Evolutionary conservation across 2,797 vertebrate species (phyloP).

Genomic region (Vultur gryphus): DNA sequence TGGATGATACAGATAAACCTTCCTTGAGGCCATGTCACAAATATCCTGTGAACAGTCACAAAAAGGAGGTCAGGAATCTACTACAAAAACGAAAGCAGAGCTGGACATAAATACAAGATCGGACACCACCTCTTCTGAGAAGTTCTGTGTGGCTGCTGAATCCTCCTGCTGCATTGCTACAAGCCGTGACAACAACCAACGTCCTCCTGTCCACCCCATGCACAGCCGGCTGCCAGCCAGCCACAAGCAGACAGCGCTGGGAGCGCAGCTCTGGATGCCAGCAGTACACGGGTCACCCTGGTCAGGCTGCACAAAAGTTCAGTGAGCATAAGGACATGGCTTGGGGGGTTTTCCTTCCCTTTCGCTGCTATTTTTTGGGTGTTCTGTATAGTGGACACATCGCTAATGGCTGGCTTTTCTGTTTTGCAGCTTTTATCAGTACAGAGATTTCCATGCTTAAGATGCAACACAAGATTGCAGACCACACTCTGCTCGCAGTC

Average conservation of each 20-base stretch:
- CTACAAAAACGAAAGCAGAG: neutral
- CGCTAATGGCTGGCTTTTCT: neutral
- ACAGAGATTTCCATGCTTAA: neutral
- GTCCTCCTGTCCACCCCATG: fast-evolving
- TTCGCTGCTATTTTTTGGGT: neutral
- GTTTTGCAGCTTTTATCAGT: neutral
- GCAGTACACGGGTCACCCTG: fast-evolving
- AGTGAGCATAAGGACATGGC: neutral
- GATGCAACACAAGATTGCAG: neutral
- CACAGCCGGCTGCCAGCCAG: neutral
- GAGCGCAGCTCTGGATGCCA: neutral
- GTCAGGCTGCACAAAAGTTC: neutral
- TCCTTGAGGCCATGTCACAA: neutral
- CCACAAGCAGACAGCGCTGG: fast-evolving
- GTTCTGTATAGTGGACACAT: neutral
- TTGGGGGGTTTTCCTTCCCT: neutral
- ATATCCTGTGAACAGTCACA: neutral
- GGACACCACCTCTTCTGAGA: neutral
- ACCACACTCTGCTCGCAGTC: neutral
- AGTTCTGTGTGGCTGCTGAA: neutral
- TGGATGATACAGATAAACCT: neutral
- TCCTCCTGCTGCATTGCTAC: neutral
- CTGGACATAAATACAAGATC: neutral
- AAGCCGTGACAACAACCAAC: fast-evolving
- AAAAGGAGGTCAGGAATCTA: neutral